These are phyloP conservation scores for Sinocyclocheilus maitianheensis DNA, from an alignment of 2,113 vertebrate genomes.

Conservation along the genomic window DNA sequence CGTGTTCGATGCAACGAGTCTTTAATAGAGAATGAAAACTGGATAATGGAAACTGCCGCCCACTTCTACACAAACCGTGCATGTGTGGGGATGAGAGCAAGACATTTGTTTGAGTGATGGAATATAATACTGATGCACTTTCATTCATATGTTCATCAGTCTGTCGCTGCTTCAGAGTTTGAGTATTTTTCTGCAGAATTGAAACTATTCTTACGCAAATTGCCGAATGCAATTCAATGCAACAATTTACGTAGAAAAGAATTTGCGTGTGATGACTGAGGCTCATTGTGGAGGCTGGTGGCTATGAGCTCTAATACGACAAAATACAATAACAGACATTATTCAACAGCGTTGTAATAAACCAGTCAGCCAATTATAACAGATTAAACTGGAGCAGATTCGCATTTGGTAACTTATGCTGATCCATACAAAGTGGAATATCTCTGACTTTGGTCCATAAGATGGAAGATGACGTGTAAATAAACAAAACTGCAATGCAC, in stretches of 20 bases:
- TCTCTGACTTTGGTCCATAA: background rate
- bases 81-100: background rate
- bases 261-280: background rate
- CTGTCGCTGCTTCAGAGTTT: constrained; percentile 10
- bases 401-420: background rate
- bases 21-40: constrained; percentile 28
- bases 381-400: background rate
- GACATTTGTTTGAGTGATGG: constrained; percentile 10
- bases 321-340: background rate
- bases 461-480: background rate
- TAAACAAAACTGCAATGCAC: background rate
- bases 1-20: background rate
- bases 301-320: background rate
- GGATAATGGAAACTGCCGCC: background rate
- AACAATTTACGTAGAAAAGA: background rate
- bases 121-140: background rate
- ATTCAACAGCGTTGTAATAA: background rate
- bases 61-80: background rate
- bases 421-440: background rate
- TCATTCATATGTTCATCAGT: constrained; percentile 17
- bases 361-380: background rate
- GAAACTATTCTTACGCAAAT: constrained; percentile 21
- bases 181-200: background rate
- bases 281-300: constrained; percentile 6
- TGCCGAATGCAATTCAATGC: background rate